Evolutionary conservation across 2,797 vertebrate genomes (phyloP).

Genomic region (Squalus acanthias): DNA sequence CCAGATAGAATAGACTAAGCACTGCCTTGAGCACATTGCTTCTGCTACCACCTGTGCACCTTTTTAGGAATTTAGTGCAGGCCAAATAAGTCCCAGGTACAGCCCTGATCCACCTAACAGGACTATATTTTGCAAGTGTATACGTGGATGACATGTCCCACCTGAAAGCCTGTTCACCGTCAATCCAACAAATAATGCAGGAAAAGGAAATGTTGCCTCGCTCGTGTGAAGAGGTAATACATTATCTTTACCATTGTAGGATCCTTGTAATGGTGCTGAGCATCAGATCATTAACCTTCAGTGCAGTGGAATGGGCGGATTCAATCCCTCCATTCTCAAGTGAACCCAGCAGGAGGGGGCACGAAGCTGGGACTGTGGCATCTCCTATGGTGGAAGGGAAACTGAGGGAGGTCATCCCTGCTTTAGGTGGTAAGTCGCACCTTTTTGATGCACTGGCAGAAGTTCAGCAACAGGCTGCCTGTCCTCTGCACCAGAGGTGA

Average conservation of each 20-base stretch:
- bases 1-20: neutral
- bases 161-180: neutral
- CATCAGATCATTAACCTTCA: neutral
- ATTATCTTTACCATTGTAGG: neutral
- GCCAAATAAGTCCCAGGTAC: neutral
- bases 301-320: neutral
- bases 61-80: neutral
- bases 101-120: neutral
- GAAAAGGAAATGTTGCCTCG: neutral
- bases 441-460: neutral
- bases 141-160: neutral
- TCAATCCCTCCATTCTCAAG: neutral
- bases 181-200: neutral
- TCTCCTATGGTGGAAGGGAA: too few relatives aligned
- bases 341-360: neutral
- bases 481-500: neutral
- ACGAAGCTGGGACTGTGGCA: neutral
- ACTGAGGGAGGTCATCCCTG: neutral
- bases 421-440: neutral
- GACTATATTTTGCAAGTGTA: neutral
- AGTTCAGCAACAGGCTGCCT: neutral
- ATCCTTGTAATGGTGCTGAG: neutral
- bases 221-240: neutral
- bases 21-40: neutral
- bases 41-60: neutral